These are phyloP conservation scores for Trichogramma evanescens DNA, from an alignment of 2,888 invertebrate species.

Conservation along the genomic window DNA sequence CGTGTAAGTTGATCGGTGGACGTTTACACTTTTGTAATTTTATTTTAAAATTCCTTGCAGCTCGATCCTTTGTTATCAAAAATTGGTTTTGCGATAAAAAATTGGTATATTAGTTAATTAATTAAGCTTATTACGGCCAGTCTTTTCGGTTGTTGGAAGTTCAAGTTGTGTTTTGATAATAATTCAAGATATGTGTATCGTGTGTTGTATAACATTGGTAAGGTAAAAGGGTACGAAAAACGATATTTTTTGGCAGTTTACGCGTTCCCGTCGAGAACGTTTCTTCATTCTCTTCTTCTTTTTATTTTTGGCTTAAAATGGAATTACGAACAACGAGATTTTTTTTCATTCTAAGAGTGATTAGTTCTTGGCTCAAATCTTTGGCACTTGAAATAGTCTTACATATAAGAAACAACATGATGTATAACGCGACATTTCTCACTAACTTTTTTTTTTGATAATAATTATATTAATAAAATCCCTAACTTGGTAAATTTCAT, in stretches of 20 bases:
- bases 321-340: constrained; percentile 8
- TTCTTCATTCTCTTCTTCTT: background rate
- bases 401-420: constrained; percentile 21
- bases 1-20: no score
- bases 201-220: no score
- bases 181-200: background rate
- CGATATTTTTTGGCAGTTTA: background rate
- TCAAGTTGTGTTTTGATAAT: background rate
- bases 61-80: constrained; percentile 11
- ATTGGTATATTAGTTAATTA: background rate
- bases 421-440: constrained; percentile 18
- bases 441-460: no score
- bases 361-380: constrained; percentile 25
- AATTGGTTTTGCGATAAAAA: constrained; percentile 5
- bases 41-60: constrained; percentile 9
- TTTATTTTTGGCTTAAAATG: background rate
- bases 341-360: constrained; percentile 19
- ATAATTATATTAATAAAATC: no score
- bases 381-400: constrained; percentile 25
- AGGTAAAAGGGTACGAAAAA: no score
- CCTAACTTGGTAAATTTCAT: no score
- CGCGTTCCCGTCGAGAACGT: background rate
- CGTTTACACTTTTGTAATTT: no score
- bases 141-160: background rate
- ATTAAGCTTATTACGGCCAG: background rate